Percentiles rank a stretch among this genome's conserved stretches.
phyloP scores from a whole-genome alignment of 2,113 vertebrate genomes.

The Cairina moschata region DNA sequence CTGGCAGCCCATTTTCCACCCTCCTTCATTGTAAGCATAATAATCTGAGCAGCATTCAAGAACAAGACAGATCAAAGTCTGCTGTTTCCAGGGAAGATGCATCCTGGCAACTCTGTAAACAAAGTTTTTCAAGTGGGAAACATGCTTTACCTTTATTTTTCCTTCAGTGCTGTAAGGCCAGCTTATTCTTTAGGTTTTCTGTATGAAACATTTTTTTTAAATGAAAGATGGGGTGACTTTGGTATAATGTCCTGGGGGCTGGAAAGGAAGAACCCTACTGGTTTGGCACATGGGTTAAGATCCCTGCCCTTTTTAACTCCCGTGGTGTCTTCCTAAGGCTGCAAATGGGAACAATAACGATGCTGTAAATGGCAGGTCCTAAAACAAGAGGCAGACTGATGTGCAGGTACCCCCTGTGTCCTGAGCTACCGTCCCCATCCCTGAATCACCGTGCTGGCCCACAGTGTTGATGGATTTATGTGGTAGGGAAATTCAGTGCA shows the following conservation, averaged over 20 bases:
- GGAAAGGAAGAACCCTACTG: not conserved
- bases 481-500: not conserved
- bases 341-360: not conserved
- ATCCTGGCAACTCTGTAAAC: not conserved
- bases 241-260: not conserved
- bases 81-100: not conserved
- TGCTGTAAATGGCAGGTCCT: not conserved
- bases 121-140: constrained; percentile 13
- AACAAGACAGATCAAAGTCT: not conserved
- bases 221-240: not conserved
- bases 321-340: not conserved
- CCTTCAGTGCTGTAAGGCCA: not conserved
- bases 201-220: not conserved
- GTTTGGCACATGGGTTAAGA: not conserved
- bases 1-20: constrained; percentile 21
- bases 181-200: constrained; percentile 5
- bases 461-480: not conserved
- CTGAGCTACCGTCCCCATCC: not conserved
- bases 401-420: not conserved
- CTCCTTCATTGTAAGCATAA: not conserved
- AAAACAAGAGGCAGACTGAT: not conserved
- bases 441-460: not conserved
- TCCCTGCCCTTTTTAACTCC: not conserved
- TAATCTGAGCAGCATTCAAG: not conserved
- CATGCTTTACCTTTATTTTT: not conserved